Base-by-base conservation (phyloP, 2,113 vertebrate genomes). In the Chaenocephalus aceratus region DNA sequence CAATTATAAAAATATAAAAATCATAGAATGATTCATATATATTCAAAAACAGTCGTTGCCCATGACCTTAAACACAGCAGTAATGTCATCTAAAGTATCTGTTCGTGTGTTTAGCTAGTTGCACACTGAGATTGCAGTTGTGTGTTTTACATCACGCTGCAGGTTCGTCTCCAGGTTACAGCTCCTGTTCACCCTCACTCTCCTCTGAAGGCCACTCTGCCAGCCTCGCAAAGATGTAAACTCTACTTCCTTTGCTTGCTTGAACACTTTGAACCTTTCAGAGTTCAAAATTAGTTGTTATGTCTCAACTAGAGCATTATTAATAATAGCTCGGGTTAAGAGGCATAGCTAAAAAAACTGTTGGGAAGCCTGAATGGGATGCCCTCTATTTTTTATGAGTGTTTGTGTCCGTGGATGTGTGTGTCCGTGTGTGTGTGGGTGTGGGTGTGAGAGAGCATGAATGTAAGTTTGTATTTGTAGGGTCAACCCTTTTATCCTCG, bases 401-500 rank as follows among this genome's bases (percentile, higher is more conserved):
- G 75, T 68, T 80, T 76, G 79, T 77, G 59, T 45, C 60, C 52
- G 67, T 30, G 26, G 3, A 3, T 30, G 26, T 30, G 26, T 30
- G 26, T 30, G 26, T 30, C 3, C 0, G 26, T 30, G 26, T 30
- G 59, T 53, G 44, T 61, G 62, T 63, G 46, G 48, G 65, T 64
- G 26, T 72, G 71, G 54, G 79, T 72, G 15, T 64, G 60, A 62
- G 65, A 70, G 79, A 26, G 54, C 62, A 49, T 71, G 75, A 51
- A 57, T 82, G 84, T 79, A 66, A 71, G 86, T 82, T 84, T 69
- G 64, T 77, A 81, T 89, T 84, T 10, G 48, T 75, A 30, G 87
- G 90, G 92, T 94, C 91, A 88, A 92, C 87, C 90, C 90, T 95
- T 94, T 94, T 92, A 93, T 92, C 84, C 83, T 84, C 41, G 16